phyloP scores from a whole-genome alignment of 2,888 invertebrate genomes.

The Gerris lacustris region DNA sequence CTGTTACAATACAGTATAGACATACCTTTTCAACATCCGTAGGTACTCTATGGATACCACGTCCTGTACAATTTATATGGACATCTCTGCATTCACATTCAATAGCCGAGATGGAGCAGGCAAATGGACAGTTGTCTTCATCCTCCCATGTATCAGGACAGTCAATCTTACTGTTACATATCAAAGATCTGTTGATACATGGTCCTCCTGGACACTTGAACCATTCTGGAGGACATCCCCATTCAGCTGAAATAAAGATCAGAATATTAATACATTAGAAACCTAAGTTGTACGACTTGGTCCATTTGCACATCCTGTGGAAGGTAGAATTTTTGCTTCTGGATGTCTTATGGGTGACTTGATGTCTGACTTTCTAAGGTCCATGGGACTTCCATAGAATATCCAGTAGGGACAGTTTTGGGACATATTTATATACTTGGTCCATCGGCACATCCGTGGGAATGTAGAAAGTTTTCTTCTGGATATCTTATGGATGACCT shows the following conservation, averaged over 20 bases:
- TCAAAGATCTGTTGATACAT: conserved; percentile 36
- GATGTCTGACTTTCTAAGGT: no score
- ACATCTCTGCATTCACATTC: conserved; percentile 38
- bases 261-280: background rate
- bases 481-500: no score
- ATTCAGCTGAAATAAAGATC: conserved; percentile 32
- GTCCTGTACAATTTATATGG: conserved; percentile 37
- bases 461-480: no score
- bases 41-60: conserved; percentile 33
- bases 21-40: conserved; percentile 34
- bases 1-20: no score
- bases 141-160: conserved; percentile 38
- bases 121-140: conserved; percentile 36
- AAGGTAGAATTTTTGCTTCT: no score
- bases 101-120: conserved; percentile 35
- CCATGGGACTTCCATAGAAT: no score
- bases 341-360: no score
- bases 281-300: no score
- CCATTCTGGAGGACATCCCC: conserved; percentile 33
- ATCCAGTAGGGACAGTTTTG: no score
- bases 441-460: no score
- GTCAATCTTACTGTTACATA: conserved; percentile 38
- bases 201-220: conserved; percentile 40
- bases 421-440: no score
- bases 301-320: no score